Evolutionary conservation across 2,888 invertebrate species (phyloP).

Genomic region (Andrena praecox): DNA sequence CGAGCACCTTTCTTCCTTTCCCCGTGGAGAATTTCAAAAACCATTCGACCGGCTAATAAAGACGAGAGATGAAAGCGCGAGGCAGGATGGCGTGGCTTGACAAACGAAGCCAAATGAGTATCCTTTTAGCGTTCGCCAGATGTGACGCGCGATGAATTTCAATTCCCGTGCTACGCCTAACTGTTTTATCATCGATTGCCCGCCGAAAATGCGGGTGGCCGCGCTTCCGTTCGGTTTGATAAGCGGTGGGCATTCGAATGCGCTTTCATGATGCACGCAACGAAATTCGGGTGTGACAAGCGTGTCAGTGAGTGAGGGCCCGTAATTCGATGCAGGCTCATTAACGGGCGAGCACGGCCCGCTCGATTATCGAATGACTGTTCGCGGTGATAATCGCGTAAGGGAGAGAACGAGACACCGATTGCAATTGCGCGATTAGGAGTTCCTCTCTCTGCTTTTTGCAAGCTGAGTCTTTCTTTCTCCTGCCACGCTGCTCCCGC

Average conservation of each 20-base stretch:
- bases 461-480: neutral
- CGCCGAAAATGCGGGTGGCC: slow-evolving; percentile 34
- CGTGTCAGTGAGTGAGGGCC: slow-evolving; percentile 24
- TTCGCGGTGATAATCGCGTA: neutral
- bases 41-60: neutral
- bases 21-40: neutral
- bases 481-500: too few species aligned
- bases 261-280: slow-evolving; percentile 26
- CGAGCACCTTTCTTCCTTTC: neutral
- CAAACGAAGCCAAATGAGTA: slow-evolving; percentile 5
- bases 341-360: neutral
- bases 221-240: slow-evolving; percentile 38
- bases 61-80: neutral
- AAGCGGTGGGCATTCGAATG: slow-evolving; percentile 39
- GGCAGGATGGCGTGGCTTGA: neutral
- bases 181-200: slow-evolving; percentile 35
- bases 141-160: slow-evolving; percentile 8
- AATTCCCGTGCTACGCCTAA: slow-evolving; percentile 26
- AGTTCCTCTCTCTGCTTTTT: neutral
- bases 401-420: neutral
- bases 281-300: slow-evolving; percentile 33
- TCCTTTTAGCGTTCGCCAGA: neutral
- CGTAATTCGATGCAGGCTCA: slow-evolving; percentile 15
- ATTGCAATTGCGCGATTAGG: neutral
- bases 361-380: neutral